These are phyloP conservation scores for Neoscelio sp. DNA, from an alignment of 2,888 invertebrate species.

Conservation along the genomic window DNA sequence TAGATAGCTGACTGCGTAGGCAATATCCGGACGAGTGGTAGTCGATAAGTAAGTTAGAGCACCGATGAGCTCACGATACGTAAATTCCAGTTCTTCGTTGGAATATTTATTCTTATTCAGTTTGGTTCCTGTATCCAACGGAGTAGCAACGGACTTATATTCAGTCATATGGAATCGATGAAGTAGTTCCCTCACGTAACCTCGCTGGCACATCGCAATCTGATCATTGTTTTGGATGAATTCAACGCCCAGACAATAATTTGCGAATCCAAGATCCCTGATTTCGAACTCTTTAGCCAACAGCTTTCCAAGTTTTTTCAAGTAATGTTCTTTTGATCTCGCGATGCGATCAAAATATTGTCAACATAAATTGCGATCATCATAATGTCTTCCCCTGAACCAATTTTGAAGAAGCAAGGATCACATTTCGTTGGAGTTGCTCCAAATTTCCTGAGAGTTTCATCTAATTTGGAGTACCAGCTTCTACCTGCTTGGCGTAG, in stretches of 20 bases:
- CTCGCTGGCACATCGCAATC: neutral
- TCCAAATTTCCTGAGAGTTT: neutral
- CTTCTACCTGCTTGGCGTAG: conserved; percentile 47
- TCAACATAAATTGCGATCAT: conserved; percentile 4
- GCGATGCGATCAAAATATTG: neutral
- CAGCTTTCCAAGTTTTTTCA: too few species aligned
- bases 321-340: neutral
- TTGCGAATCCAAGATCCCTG: neutral
- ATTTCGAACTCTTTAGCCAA: neutral
- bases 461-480: conserved; percentile 1
- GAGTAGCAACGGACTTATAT: neutral
- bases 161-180: neutral
- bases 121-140: neutral
- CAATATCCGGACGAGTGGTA: conserved; percentile 1
- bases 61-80: conserved; percentile 4
- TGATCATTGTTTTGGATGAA: neutral
- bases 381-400: neutral
- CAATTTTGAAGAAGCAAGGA: neutral
- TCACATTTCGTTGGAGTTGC: conserved; percentile 2
- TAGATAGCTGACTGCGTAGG: neutral
- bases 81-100: neutral
- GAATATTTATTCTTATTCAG: neutral
- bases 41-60: conserved; percentile 7
- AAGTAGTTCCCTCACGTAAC: conserved; percentile 1
- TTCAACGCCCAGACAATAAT: neutral